Percentiles rank a stretch among this genome's conserved stretches.
phyloP scores from a whole-genome alignment of 92 coral and sea anemone species.

The Zoanthus sansibaricus region DNA sequence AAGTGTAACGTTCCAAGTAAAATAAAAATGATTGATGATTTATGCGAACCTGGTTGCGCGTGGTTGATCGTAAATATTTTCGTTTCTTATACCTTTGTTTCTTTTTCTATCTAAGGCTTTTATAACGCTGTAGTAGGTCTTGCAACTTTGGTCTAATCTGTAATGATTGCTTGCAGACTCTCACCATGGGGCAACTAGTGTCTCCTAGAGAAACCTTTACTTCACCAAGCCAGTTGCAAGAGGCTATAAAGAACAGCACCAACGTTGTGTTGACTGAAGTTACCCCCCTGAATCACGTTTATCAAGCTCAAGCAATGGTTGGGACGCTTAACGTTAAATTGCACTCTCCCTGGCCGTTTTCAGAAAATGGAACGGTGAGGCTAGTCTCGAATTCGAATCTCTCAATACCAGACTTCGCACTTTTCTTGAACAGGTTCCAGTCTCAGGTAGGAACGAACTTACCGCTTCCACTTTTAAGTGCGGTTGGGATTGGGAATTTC shows the following conservation, averaged over 20 bases:
- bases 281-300: neutral
- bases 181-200: neutral
- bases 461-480: constrained; percentile 47
- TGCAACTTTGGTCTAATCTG: no score
- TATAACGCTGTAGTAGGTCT: no score
- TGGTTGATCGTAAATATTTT: no score
- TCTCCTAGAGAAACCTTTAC: neutral
- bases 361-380: constrained; percentile 50
- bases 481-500: constrained; percentile 65
- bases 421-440: constrained; percentile 30
- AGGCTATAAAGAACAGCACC: constrained; percentile 28
- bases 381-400: constrained; percentile 33
- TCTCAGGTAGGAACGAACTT: constrained; percentile 62
- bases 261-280: constrained; percentile 41
- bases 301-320: constrained; percentile 52
- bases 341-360: constrained; percentile 71
- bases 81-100: no score
- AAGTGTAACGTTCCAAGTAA: no score
- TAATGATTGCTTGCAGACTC: neutral
- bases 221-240: constrained; percentile 35
- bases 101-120: no score
- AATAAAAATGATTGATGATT: no score
- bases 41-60: no score
- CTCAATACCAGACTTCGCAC: constrained; percentile 58
- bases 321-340: constrained; percentile 54